Conservation (phyloP, 2,888 invertebrate genomes). For the Scaptomyza cyrtandrae region DNA sequence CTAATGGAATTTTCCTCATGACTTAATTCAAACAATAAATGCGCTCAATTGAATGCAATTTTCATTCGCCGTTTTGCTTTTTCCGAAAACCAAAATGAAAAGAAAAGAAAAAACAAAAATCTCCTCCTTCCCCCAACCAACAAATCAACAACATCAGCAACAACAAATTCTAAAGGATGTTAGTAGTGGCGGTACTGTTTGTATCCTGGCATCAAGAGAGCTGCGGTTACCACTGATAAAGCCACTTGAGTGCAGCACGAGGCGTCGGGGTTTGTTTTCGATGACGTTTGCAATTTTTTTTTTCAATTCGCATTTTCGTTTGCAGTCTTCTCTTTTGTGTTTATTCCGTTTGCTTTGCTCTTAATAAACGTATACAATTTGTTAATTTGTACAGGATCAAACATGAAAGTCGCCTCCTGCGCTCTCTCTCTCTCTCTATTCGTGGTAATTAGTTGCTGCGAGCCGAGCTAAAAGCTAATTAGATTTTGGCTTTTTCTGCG, state of each 20-base stretch:
- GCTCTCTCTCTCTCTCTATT: not conserved
- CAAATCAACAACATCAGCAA: conserved; percentile 15
- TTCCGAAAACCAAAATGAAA: conserved; percentile 54
- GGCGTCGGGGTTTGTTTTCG: conserved; percentile 58
- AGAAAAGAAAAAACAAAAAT: conserved; percentile 7
- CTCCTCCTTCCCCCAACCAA: not conserved
- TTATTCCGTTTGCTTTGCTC: conserved; percentile 75
- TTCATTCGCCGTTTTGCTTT: conserved; percentile 69
- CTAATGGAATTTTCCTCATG: conserved; percentile 85
- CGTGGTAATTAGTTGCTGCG: conserved; percentile 66
- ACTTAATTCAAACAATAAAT: conserved; percentile 84
- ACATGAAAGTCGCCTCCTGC: conserved; percentile 63
- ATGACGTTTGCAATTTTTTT: conserved; percentile 81
- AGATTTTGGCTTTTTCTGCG: conserved; percentile 61
- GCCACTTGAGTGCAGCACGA: conserved; percentile 80
- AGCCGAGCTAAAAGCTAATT: conserved; percentile 67
- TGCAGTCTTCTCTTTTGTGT: conserved; percentile 48
- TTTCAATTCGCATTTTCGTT: conserved; percentile 16
- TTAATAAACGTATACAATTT: conserved; percentile 78
- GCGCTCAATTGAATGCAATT: conserved; percentile 84
- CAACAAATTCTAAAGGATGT: conserved; percentile 68
- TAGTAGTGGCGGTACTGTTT: conserved; percentile 59
- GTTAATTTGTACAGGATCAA: conserved; percentile 80
- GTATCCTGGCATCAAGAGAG: conserved; percentile 48
- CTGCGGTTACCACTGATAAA: conserved; percentile 80